Base-by-base conservation (phyloP, 2,113 vertebrate species). In the Ia io region DNA sequence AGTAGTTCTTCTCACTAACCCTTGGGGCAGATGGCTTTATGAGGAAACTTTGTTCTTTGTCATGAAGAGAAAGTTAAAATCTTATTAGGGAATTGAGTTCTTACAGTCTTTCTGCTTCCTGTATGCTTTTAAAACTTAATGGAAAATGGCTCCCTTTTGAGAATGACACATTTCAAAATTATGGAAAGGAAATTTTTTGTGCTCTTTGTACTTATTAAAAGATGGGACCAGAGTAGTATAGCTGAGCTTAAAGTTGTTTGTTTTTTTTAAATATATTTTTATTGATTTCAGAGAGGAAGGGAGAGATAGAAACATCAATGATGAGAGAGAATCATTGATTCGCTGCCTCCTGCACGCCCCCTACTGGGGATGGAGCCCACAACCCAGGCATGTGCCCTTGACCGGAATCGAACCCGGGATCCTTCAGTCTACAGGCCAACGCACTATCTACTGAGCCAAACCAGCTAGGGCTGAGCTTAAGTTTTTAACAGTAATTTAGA, bases 141-240 rank as follows among this genome's bases (percentile, higher is more conserved):
- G 9, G 51, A 74, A 92, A 73, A 69, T 83, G 16, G 14, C 20
- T 97, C 23, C 71, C 28, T 9, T 83, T 91, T 91, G 77, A 90
- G 40, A 87, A 88, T 53, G 74, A 92, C 32, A 69, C 30, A 28
- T 89, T 93, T 93, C n/a, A 49, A 77, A 95, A 32, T 56, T 25
- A 70, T 51, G 37, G n/a, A 71, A 88, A 88, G 63, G 53, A 53
- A 42, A 9, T 69, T 40, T 59, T 85, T 73, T 86, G 9, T 93
- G 49, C 5, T 94, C 8, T 87, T 71, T 88, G 28, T 86, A 70
- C 67, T 90, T 90, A 86, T n/a, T 71, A 91, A 73, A 67, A 83
- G 32, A n/a, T 85, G 23, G 28, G 30, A 70, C 16, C 16, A 93
- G 73, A n/a, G 42, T 28, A 53, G 56, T 25, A 42, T 22, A 82